Evolutionary conservation across 2,797 vertebrate genomes (phyloP), one percentile per base, ranked within the genome.

Genomic region (Acanthopagrus latus): DNA sequence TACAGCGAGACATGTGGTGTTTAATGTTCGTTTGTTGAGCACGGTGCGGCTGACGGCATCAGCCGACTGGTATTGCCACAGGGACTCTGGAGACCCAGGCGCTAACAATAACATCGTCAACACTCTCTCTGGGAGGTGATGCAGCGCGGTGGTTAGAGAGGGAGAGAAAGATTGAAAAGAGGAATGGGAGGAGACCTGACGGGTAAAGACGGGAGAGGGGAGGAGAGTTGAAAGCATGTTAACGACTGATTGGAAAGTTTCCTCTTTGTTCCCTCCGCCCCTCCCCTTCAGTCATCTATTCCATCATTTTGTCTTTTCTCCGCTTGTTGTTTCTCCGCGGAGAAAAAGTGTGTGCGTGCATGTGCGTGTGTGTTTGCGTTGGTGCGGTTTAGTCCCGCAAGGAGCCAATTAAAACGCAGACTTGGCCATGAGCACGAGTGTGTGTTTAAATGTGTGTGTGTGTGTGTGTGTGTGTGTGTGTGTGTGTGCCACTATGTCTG

Each of bases 331-430:
- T 80, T 64, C 89, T 85, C 85, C 57, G 13, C 82, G 86, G 88
- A 82, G 59, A 73, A 64, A 51, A 51, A 56, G 85, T 72, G 82
- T 47, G 63, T n/a, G 43, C 50, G 52, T 74, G 75, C 60, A 57
- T 74, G 76, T 84, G 74, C 74, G 82, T 78, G 60, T 81, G 76
- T 87, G 76, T 91, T 82, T 90, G 85, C 86, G 87, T 85, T 84
- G 64, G 88, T 85, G 20, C 57, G 81, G 70, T 85, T 88, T 88
- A 81, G 90, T 94, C 91, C 95, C 92, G 64, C 83, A 93, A 94
- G 91, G 93, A 95, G 90, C 91, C 95, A 94, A 95, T 96, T 95
- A 95, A 94, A 95, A 91, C 80, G n/a, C 90, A 89, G 90, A 90
- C 86, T 89, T 89, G 84, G 91, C 92, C 84, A 86, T 78, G 83